Conservation (phyloP, 2,797 vertebrate species). For the Poeciliopsis infans region DNA sequence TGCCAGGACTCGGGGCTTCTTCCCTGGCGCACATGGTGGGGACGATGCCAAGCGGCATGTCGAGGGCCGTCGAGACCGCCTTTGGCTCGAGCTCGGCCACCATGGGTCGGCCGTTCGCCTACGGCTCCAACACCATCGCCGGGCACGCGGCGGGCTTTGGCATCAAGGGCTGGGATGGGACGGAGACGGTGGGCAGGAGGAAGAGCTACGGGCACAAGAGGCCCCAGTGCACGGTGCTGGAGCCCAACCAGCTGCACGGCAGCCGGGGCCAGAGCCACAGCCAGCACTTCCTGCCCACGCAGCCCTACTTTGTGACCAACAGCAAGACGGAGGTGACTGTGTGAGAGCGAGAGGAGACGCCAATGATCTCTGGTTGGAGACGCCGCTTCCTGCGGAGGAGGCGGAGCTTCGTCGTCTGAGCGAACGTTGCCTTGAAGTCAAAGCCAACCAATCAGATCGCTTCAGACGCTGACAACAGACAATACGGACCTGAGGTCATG, state of each 20-base stretch:
- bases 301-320: constrained; percentile 99
- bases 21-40: constrained; percentile 75
- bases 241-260: constrained; percentile 89
- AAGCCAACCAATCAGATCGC: constrained; percentile 56
- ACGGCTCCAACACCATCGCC: constrained; percentile 75
- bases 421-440: constrained; percentile 52
- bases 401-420: constrained; percentile 48
- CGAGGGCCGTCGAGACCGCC: constrained; percentile 56
- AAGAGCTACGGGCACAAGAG: constrained; percentile 90
- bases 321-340: constrained; percentile 99
- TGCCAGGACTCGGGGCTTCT: constrained; percentile 64
- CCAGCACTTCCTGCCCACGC: constrained; percentile 92
- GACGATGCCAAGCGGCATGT: constrained; percentile 75
- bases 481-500: constrained; percentile 46
- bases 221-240: constrained; percentile 86
- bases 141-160: constrained; percentile 67
- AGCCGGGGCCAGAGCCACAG: constrained; percentile 83
- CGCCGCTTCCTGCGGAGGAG: constrained; percentile 36
- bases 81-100: constrained; percentile 74
- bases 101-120: constrained; percentile 77
- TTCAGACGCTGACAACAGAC: constrained; percentile 47
- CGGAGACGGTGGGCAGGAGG: constrained; percentile 89
- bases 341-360: constrained; percentile 85
- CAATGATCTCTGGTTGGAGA: constrained; percentile 51
- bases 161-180: constrained; percentile 92